phyloP scores from a whole-genome alignment of 2,888 invertebrate species.

The Biston betularia region DNA sequence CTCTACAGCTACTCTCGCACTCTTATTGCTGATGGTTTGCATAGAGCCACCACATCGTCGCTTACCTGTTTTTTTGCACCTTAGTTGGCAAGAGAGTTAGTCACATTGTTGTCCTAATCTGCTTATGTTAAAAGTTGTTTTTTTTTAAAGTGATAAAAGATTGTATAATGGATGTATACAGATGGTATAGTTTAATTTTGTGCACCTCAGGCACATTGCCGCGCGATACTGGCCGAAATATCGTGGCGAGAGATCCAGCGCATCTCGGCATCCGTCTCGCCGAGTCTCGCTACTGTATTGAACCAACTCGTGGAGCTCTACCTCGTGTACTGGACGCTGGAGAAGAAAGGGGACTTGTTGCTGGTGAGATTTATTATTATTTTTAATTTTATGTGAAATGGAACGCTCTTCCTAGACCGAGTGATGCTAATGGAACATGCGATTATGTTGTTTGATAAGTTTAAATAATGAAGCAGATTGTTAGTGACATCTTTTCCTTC shows the following conservation, averaged over 20 bases:
- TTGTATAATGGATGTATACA: not conserved
- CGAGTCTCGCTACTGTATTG: conserved; percentile 87
- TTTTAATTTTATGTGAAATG: too few relatives aligned
- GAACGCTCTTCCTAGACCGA: too few relatives aligned
- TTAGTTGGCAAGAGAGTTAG: too few relatives aligned
- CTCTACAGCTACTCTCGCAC: too few relatives aligned
- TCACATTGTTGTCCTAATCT: too few relatives aligned
- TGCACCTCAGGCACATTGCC: conserved; percentile 90
- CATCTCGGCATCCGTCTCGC: conserved; percentile 81
- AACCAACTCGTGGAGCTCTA: conserved; percentile 92
- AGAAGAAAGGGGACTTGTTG: conserved; percentile 91
- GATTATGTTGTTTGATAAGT: too few relatives aligned
- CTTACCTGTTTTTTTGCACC: too few relatives aligned
- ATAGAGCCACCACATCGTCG: too few relatives aligned
- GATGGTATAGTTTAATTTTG: not conserved
- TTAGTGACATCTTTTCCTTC: conserved; percentile 45
- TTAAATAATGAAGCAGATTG: not conserved
- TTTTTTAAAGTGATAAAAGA: not conserved
- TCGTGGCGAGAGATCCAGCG: conserved; percentile 87
- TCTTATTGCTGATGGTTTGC: too few relatives aligned
- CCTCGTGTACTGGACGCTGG: conserved; percentile 90
- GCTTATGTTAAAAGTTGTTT: too few relatives aligned
- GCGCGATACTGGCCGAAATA: conserved; percentile 92
- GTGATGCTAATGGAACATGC: too few relatives aligned
- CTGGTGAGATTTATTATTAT: conserved; percentile 84